Conservation (phyloP, 2,797 vertebrate genomes). For the Prunella strophiata region DNA sequence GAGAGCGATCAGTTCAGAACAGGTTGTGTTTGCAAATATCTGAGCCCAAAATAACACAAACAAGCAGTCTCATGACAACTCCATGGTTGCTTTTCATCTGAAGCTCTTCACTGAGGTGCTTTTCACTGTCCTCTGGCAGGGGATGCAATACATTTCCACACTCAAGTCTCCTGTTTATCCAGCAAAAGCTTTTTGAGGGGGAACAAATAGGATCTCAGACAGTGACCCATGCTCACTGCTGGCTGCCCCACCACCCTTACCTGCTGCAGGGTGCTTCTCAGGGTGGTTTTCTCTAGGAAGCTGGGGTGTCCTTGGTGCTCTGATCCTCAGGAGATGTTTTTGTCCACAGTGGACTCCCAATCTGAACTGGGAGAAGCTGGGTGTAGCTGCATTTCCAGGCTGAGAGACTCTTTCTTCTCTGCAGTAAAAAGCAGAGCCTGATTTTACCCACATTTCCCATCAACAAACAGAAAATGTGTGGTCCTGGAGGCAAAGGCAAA, state of each 20-base stretch:
- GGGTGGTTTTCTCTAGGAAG: background rate
- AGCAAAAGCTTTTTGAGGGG: background rate
- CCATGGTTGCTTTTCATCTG: background rate
- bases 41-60: slow-evolving; percentile 41
- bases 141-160: background rate
- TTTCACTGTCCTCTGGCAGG: background rate
- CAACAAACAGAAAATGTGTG: background rate
- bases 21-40: slow-evolving; percentile 66
- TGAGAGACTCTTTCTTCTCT: background rate
- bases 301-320: background rate
- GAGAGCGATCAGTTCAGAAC: slow-evolving; percentile 30
- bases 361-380: background rate
- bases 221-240: background rate
- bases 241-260: background rate
- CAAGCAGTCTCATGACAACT: slow-evolving; percentile 11
- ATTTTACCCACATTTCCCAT: background rate
- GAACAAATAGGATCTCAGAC: background rate
- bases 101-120: background rate
- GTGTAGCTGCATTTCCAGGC: background rate
- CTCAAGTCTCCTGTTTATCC: background rate
- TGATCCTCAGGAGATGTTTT: background rate
- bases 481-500: fast-evolving
- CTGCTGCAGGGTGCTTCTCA: background rate
- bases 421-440: background rate
- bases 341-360: fast-evolving